Conservation (phyloP, 2,888 invertebrate species). For the Therioaphis trifolii region DNA sequence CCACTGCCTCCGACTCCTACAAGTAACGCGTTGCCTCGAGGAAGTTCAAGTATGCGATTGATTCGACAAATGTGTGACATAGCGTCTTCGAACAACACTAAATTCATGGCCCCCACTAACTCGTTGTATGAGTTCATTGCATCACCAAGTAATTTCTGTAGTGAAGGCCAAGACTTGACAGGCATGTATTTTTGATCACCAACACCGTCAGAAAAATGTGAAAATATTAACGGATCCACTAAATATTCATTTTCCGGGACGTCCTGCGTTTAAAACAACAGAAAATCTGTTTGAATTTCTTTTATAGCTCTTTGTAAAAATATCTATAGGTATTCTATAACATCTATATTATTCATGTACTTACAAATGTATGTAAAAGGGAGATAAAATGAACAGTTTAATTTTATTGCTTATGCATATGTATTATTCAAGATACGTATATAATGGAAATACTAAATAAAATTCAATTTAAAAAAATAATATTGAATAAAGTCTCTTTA, state of each 20-base stretch:
- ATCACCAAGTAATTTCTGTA: constrained; percentile 81
- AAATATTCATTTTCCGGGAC: constrained; percentile 80
- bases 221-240: constrained; percentile 84
- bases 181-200: constrained; percentile 92
- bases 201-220: constrained; percentile 91
- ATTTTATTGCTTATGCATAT: too few relatives aligned
- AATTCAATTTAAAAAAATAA: too few relatives aligned
- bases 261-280: constrained; percentile 71
- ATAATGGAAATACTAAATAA: too few relatives aligned
- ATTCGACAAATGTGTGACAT: constrained; percentile 93
- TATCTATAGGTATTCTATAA: too few relatives aligned
- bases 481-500: too few relatives aligned
- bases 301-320: too few relatives aligned
- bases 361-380: too few relatives aligned
- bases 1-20: constrained; percentile 96
- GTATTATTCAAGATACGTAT: too few relatives aligned
- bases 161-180: constrained; percentile 77
- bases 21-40: constrained; percentile 89
- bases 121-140: constrained; percentile 90
- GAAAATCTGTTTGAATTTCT: too few relatives aligned
- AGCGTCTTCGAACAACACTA: constrained; percentile 94
- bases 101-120: constrained; percentile 87
- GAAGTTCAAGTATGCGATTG: constrained; percentile 90
- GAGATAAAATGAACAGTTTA: too few relatives aligned
- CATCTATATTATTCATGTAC: too few relatives aligned